Base-by-base conservation (phyloP, 2,113 vertebrate species). In the Ancistrus triradiatus region DNA sequence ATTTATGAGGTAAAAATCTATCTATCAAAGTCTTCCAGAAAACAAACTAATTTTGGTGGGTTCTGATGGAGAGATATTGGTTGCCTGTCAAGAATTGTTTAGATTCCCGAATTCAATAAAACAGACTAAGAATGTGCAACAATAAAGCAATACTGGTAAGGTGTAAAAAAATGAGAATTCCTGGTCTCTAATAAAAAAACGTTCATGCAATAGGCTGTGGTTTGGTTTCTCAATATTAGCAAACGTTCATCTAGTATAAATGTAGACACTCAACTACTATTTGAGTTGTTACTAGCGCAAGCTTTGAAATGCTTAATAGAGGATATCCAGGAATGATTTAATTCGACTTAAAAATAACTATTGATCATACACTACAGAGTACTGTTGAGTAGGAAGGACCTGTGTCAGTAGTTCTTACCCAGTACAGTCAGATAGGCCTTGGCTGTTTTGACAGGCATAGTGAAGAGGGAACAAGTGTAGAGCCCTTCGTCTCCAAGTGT, bases 381-480 rank as follows among this genome's bases (percentile, higher is more conserved):
- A n/a, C n/a, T n/a, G n/a, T n/a, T n/a, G n/a, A n/a, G n/a, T n/a
- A n/a, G n/a, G n/a, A n/a, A n/a, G n/a, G n/a, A n/a, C n/a, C n/a
- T n/a, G n/a, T 27, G 37, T 7, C 2, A 9, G 33, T 25, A 37
- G 61, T 22, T 84, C 95, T 93, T 72, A 99, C 96, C 95, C 0
- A 98, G 85, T 46, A 99, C 94, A 0, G 93, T 98, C 71, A 98
- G 90, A 82, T 91, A 98, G 82, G 96, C 95, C 86, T 93, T 98
- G 82, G 95, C 95, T 25, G 91, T 98, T 84, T 94, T 96, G 81
- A 98, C 92, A 21, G 96, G 95, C 95, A 98, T 97, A 47, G 96
- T 98, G 86, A 99, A 99, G 68, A 99, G 90, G 7, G 95, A 98
- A 70, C 96, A 99, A 74, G 95, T 98, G 78, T 99, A 99, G 74